phyloP scores from a whole-genome alignment of 1,140 invertebrate species.

The Dinoponera quadriceps region DNA sequence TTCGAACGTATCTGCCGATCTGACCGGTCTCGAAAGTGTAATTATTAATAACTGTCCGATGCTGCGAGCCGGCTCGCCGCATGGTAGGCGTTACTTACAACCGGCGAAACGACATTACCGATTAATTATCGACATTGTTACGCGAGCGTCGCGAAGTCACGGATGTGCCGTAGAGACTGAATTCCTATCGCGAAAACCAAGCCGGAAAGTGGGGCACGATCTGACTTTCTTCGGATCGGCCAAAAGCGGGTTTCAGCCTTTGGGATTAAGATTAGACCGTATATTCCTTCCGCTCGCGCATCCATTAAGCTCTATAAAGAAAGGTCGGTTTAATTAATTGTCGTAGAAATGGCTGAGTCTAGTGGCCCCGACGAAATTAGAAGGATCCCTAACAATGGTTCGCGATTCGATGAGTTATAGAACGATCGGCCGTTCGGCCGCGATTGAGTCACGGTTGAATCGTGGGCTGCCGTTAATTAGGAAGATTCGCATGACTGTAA shows the following conservation, averaged over 20 bases:
- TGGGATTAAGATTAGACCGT: slow-evolving; percentile 2
- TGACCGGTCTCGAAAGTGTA: slow-evolving; percentile 54
- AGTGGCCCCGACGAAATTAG: not conserved
- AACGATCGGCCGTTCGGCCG: not conserved
- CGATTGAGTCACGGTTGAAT: slow-evolving; percentile 28
- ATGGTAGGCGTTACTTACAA: slow-evolving; percentile 51
- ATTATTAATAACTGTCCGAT: slow-evolving; percentile 70
- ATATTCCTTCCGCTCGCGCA: not conserved
- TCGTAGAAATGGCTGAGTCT: not conserved
- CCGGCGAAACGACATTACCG: slow-evolving; percentile 45
- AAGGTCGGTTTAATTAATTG: slow-evolving; percentile 7
- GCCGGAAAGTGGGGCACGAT: not conserved
- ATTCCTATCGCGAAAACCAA: not conserved
- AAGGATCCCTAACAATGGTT: not conserved
- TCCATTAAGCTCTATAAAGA: not conserved
- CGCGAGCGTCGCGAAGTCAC: slow-evolving; percentile 2
- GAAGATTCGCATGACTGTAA: slow-evolving; percentile 73
- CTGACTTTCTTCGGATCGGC: not conserved
- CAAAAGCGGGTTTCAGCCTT: not conserved
- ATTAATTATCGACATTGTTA: slow-evolving; percentile 72
- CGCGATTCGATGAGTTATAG: slow-evolving; percentile 9
- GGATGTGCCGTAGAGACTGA: slow-evolving; percentile 1
- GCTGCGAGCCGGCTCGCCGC: slow-evolving; percentile 29
- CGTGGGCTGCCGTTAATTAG: slow-evolving; percentile 65
- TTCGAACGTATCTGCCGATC: slow-evolving; percentile 59